Conservation (phyloP, 2,888 invertebrate genomes). For the Drosophila neutralis region DNA sequence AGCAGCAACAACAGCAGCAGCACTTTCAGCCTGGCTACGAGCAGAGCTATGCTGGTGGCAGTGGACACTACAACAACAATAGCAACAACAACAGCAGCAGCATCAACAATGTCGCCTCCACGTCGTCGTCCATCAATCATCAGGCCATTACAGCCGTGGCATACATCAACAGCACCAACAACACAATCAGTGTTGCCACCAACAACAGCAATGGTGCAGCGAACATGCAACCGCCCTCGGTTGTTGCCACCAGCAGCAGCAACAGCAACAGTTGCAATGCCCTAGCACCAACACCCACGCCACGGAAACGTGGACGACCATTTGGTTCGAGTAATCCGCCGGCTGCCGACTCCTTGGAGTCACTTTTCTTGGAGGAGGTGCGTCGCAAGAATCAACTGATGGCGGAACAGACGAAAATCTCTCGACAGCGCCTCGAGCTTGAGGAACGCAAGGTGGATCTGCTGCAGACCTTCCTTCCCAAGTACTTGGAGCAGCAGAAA, state of each 20-base stretch:
- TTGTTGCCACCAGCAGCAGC: constrained; percentile 4
- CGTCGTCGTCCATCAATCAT: constrained; percentile 57
- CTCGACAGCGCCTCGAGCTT: constrained; percentile 73
- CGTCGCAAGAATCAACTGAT: constrained; percentile 76
- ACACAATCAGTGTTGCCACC: constrained; percentile 69
- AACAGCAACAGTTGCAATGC: constrained; percentile 11
- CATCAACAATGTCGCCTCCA: constrained; percentile 31
- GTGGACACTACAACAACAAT: constrained; percentile 24
- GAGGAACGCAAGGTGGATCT: constrained; percentile 79
- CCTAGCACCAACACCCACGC: constrained; percentile 46
- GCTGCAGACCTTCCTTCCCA: constrained; percentile 79
- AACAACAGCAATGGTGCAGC: constrained; percentile 55
- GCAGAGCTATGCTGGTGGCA: constrained; percentile 27
- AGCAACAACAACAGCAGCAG: constrained; percentile 28
- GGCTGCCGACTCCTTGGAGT: constrained; percentile 68
- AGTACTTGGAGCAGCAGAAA: constrained; percentile 77
- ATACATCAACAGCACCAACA: constrained; percentile 70
- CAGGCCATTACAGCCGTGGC: constrained; percentile 74
- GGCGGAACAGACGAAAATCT: constrained; percentile 78
- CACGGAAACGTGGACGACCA: constrained; percentile 72
- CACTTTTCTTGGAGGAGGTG: constrained; percentile 74
- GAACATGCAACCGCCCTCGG: constrained; percentile 56
- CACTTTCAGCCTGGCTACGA: constrained; percentile 49
- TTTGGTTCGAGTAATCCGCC: constrained; percentile 61
- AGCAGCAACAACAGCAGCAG: constrained; percentile 66